Conservation (phyloP, 1,140 invertebrate genomes). For the Drosophila hydei region DNA sequence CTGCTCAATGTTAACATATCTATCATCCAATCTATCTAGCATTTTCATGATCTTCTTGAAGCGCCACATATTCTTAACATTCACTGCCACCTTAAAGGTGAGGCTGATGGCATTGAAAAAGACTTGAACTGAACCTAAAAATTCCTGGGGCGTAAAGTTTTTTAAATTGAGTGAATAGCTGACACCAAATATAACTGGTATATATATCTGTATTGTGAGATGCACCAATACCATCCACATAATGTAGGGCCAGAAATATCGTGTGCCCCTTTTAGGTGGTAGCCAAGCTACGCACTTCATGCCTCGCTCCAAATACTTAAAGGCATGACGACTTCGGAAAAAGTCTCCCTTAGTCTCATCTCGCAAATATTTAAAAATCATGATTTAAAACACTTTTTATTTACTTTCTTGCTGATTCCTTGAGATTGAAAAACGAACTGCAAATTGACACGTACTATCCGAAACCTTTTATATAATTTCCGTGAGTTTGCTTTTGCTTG, state of each 20-base stretch:
- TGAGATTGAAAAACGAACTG: conserved; percentile 2
- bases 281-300: conserved; percentile 41
- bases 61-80: background rate
- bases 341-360: conserved; percentile 1
- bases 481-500: background rate
- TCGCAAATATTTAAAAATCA: conserved; percentile 26
- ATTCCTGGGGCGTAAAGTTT: conserved; percentile 9
- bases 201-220: background rate
- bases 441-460: background rate
- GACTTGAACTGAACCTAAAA: conserved; percentile 33
- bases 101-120: conserved; percentile 25
- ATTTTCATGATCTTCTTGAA: conserved; percentile 32
- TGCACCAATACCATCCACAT: background rate
- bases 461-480: conserved; percentile 7
- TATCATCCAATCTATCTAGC: conserved; percentile 24
- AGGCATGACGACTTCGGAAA: conserved; percentile 4
- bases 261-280: background rate
- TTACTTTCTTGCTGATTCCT: background rate
- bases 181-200: conserved; percentile 17
- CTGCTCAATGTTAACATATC: conserved; percentile 4
- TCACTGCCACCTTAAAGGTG: background rate
- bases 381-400: background rate
- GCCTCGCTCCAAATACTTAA: conserved; percentile 24
- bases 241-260: conserved; percentile 3
- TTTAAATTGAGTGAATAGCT: conserved; percentile 18